Evolutionary conservation across 2,113 vertebrate genomes (phyloP).

Genomic region (Perccottus glenii): DNA sequence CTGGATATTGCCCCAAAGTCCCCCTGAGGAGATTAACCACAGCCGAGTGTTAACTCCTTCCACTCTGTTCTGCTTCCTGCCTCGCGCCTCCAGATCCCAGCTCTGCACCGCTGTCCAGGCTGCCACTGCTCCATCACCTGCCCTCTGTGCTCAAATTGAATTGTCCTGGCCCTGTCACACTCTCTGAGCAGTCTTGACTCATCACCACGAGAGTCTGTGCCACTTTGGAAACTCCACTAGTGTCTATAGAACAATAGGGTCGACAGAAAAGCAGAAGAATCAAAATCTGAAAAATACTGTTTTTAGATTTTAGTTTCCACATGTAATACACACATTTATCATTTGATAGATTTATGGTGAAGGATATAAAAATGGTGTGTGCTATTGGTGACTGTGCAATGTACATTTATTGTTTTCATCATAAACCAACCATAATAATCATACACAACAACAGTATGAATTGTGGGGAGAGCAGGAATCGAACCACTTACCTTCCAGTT

Average conservation of each 20-base stretch:
- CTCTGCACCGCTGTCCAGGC: slow-evolving; percentile 14
- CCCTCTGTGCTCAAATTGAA: slow-evolving; percentile 47
- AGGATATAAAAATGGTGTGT: no score
- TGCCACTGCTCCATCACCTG: not conserved
- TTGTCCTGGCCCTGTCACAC: slow-evolving; percentile 10
- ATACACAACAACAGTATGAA: no score
- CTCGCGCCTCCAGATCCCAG: slow-evolving; percentile 32
- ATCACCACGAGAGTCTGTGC: no score
- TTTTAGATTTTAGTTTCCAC: no score
- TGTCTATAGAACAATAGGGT: not conserved
- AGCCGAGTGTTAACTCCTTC: slow-evolving; percentile 74
- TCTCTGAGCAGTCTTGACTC: not conserved
- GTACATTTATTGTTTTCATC: no score
- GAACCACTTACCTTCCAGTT: no score
- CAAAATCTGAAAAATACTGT: not conserved
- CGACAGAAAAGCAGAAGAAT: not conserved
- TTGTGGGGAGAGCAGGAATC: no score
- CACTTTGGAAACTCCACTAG: not conserved
- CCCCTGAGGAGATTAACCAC: slow-evolving; percentile 73
- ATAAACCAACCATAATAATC: no score
- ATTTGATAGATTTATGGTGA: no score
- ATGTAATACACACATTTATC: no score
- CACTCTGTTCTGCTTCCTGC: slow-evolving; percentile 44
- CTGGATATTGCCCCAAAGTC: slow-evolving; percentile 75
- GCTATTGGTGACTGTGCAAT: no score